Evolutionary conservation across 2,113 vertebrate species (phyloP), one percentile per base, ranked within the genome.

Genomic region (Sander vitreus): DNA sequence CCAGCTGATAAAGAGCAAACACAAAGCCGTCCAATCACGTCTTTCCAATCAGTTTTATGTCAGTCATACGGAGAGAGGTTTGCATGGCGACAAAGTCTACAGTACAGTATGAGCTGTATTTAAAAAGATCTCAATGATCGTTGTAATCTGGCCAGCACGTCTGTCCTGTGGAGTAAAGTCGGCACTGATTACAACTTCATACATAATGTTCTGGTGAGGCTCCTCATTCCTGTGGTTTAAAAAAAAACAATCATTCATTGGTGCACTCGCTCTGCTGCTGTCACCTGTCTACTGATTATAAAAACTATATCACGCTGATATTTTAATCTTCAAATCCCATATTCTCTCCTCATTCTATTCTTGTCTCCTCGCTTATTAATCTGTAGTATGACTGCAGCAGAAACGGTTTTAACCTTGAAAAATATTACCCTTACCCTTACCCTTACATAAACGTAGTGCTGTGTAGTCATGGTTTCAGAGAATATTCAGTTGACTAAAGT

Each of bases 181-280:
- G 1, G 27, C 21, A 36, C 11, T 54, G 15, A 16, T 60, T n/a
- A 7, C 27, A 36, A 14, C 18, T 66, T 66, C 4, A 50, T 18
- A 57, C 27, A 27, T n/a, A 14, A 18, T 55, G 63, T 45, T 54
- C 45, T 48, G 19, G 0, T 16, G 55, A 73, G 13, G 33, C 33
- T 43, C 48, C 47, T 69, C 55, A 45, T 76, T 80, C 67, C 14
- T 85, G 76, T 65, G 64, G 18, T 45, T 70, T 25, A 50, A 19
- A 13, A 69, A 11, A 19, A 14, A 70, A 12, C 19, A 18, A 48
- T 15, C 0, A 23, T 76, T 67, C 3, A 55, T 3, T 62, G 5
- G 11, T n/a, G 36, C 60, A 12, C 59, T 67, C 47, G 16, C 63
- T 62, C 64, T 63, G 53, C 62, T 57, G 11, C 36, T 33, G 33